Conservation (phyloP, 2,113 vertebrate species). For the Genyomyrus donnyi region DNA sequence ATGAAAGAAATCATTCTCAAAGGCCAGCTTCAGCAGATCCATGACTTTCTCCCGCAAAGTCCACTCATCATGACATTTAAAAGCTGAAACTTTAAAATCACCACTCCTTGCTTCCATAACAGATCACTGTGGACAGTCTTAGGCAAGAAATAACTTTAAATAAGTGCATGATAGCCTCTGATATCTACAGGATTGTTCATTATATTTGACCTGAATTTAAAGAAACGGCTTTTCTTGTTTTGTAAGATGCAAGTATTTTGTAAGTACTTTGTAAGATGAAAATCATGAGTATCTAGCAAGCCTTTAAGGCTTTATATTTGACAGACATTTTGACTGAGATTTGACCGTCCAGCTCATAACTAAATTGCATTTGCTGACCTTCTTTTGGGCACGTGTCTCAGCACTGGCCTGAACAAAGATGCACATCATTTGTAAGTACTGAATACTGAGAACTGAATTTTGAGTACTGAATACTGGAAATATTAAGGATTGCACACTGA, state of each 20-base stretch:
- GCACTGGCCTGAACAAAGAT: neutral
- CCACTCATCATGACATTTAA: neutral
- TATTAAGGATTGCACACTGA: neutral
- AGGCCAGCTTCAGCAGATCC: neutral
- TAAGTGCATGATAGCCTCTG: neutral
- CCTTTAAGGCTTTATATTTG: neutral
- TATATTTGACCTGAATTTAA: neutral
- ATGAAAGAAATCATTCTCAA: neutral
- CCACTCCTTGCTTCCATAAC: neutral
- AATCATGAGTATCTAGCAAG: neutral
- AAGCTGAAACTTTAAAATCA: neutral
- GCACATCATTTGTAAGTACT: neutral
- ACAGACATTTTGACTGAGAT: neutral
- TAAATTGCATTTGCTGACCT: neutral
- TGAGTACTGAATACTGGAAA: neutral
- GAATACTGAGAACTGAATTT: neutral
- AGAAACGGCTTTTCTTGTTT: neutral
- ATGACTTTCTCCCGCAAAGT: neutral
- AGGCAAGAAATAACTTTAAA: neutral
- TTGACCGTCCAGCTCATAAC: neutral
- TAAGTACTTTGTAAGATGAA: neutral
- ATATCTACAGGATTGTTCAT: neutral
- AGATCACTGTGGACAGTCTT: neutral
- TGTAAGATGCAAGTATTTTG: neutral
- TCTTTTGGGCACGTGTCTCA: neutral